Evolutionary conservation across 2,888 invertebrate species (phyloP).

Genomic region (Vanessa cardui): DNA sequence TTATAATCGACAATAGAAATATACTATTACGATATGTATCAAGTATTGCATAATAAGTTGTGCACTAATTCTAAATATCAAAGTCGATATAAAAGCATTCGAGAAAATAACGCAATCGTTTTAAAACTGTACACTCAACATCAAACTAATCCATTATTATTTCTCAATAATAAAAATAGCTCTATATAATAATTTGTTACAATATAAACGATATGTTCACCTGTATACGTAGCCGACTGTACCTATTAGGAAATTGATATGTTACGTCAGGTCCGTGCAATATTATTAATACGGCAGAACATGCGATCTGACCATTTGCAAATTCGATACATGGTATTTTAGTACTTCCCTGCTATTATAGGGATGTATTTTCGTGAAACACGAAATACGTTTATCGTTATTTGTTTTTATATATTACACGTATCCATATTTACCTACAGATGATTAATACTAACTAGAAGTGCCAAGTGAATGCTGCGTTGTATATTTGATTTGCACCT

Average conservation of each 20-base stretch:
- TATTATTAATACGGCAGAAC: slow-evolving; percentile 43
- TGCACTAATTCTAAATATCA: neutral
- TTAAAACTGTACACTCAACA: neutral
- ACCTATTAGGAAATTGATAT: slow-evolving; percentile 40
- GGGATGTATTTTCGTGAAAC: slow-evolving; percentile 4
- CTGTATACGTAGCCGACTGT: slow-evolving; percentile 5
- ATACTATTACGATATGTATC: neutral
- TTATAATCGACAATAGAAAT: no score
- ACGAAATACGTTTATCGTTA: neutral
- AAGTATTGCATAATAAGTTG: neutral
- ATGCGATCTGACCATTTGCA: slow-evolving; percentile 46
- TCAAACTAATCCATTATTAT: neutral
- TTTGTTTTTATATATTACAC: neutral
- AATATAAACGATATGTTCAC: neutral
- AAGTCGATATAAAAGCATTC: neutral
- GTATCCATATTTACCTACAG: neutral
- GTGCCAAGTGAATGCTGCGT: no score
- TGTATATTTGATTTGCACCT: no score
- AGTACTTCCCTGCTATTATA: slow-evolving; percentile 21
- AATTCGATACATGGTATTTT: slow-evolving; percentile 41
- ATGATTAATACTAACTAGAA: neutral
- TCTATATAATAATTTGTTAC: neutral
- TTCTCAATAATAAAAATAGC: neutral
- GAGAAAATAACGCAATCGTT: neutral
- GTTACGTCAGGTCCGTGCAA: slow-evolving; percentile 36